Evolutionary conservation across 2,113 vertebrate species (phyloP), one percentile per base, ranked within the genome.

Genomic region (Melanerpes formicivorus): DNA sequence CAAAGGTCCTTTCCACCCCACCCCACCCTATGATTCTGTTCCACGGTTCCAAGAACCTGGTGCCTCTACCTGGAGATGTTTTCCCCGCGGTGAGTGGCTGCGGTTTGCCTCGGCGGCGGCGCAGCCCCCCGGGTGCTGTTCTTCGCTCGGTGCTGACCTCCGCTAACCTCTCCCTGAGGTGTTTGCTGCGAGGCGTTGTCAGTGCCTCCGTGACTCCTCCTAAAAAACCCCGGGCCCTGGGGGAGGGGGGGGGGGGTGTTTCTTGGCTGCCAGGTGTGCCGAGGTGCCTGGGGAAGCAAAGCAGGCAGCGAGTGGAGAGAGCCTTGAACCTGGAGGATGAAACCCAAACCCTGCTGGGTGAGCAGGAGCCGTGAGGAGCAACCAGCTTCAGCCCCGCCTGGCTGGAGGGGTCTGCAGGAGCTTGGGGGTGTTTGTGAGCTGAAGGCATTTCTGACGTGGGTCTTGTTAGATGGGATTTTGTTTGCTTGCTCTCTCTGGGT

Each of bases 391-490:
- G 42, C 18, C 52, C 19, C 44, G 13, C 23, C 11, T 18, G 3
- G 40, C 55, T 22, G 46, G 13, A 25, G 55, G 27, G 29, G 18
- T n/a, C 16, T 0, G 4, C 10, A 3, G 40, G n/a, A 25, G n/a
- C 22, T 10, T 22, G 5, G 65, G 27, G 19, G 14, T 26, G 0
- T 48, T 14, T 18, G n/a, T 26, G 66, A 60, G n/a, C 54, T 2
- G 54, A 34, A 32, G 37, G 16, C 4, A 9, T 27, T 77, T 42
- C 34, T 66, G n/a, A 65, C 1, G 1, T 44, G 15, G 81, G 10
- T 10, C 48, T 16, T 1, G 0, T 56, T 44, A 15, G 18, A 44
- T 13, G 0, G 4, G 17, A 4, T 34, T 37, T 48, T 48, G 3
- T 19, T 65, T 48, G 27, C 54, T 48, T 62, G 52, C 11, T 15